phyloP scores from a whole-genome alignment of 2,888 invertebrate species.

The Hypercompe scribonia region DNA sequence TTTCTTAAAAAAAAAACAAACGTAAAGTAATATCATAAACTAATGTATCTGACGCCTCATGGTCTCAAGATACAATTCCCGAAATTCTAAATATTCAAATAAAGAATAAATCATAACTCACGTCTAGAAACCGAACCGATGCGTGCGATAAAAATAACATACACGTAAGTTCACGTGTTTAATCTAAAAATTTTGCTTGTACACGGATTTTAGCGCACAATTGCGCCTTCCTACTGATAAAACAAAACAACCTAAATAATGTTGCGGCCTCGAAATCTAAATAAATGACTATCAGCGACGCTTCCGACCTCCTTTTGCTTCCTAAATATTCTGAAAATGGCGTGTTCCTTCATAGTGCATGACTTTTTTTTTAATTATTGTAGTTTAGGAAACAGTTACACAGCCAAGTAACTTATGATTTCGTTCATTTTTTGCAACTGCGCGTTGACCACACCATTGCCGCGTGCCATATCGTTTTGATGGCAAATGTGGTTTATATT shows the following conservation, averaged over 20 bases:
- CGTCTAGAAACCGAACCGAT: slow-evolving; percentile 11
- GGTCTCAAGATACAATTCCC: slow-evolving; percentile 15
- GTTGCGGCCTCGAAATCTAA: slow-evolving; percentile 83
- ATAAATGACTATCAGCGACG: slow-evolving; percentile 81
- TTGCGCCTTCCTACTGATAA: slow-evolving; percentile 85
- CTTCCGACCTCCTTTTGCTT: slow-evolving; percentile 84
- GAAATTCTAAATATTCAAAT: slow-evolving; percentile 19
- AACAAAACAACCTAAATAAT: slow-evolving; percentile 85
- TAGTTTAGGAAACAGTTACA: background rate
- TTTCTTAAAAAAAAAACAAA: background rate
- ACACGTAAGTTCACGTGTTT: slow-evolving; percentile 43
- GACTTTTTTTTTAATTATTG: slow-evolving; percentile 7
- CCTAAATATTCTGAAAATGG: slow-evolving; percentile 72
- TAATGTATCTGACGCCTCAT: slow-evolving; percentile 10
- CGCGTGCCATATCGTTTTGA: background rate
- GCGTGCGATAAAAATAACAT: slow-evolving; percentile 26
- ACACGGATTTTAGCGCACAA: slow-evolving; percentile 68
- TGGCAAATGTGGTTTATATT: background rate
- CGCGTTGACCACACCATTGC: background rate
- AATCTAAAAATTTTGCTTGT: slow-evolving; percentile 64
- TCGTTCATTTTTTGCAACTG: background rate
- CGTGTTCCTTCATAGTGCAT: slow-evolving; percentile 58
- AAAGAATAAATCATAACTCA: slow-evolving; percentile 24
- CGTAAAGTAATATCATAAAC: slow-evolving; percentile 3
- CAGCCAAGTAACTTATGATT: background rate